Evolutionary conservation across 2,113 vertebrate genomes (phyloP).

Genomic region (Litocranius walleri): DNA sequence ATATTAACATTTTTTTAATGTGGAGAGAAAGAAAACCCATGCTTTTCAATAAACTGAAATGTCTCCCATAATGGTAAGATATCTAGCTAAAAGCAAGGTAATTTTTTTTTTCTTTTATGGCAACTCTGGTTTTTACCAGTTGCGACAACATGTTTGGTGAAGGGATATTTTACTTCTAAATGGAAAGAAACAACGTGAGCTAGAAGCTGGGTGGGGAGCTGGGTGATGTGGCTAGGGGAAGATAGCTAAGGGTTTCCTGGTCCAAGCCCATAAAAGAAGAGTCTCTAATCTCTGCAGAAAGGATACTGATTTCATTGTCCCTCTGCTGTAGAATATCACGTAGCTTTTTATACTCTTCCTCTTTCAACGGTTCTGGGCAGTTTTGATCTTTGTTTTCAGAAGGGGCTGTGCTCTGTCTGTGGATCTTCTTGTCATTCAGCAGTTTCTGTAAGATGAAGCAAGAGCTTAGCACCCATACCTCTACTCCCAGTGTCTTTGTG

Average conservation of each 20-base stretch:
- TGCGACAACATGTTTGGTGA: neutral
- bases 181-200: conserved; percentile 10
- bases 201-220: neutral
- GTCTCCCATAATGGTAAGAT: conserved; percentile 11
- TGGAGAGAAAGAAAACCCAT: conserved; percentile 35
- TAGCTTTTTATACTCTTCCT: conserved; percentile 82
- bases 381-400: conserved; percentile 41
- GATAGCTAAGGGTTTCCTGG: neutral
- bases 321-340: conserved; percentile 88
- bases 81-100: conserved; percentile 60
- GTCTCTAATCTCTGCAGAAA: conserved; percentile 70
- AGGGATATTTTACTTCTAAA: neutral
- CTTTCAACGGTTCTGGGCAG: neutral
- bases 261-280: neutral
- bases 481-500: neutral
- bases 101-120: conserved; percentile 26
- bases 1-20: neutral
- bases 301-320: conserved; percentile 97
- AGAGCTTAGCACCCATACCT: neutral
- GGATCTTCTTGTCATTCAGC: conserved; percentile 71
- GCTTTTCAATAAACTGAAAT: conserved; percentile 28
- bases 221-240: rapidly evolving
- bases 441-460: conserved; percentile 77
- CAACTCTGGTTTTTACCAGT: conserved; percentile 6
- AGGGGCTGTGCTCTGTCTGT: neutral